A percentile compares a stretch with the other conserved stretches of the same genome.
Evolutionary conservation across 1,140 invertebrate species (phyloP).

Genomic region (Zaprionus taronus): DNA sequence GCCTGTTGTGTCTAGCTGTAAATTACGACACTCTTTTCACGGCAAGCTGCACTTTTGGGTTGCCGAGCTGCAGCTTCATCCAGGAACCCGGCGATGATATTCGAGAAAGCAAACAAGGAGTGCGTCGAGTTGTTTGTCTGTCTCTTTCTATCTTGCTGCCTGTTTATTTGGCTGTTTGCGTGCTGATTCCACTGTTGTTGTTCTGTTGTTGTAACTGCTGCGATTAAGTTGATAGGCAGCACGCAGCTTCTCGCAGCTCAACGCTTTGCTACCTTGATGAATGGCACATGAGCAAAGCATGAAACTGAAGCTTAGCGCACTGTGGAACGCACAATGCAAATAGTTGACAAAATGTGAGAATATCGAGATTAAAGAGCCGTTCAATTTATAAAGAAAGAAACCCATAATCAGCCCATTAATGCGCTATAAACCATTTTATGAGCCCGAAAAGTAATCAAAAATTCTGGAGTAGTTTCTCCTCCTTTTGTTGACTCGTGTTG

Average conservation of each 20-base stretch:
- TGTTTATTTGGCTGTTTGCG: slow-evolving; percentile 15
- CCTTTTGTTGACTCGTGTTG: background rate
- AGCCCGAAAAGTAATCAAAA: slow-evolving; percentile 2
- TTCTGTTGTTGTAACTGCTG: slow-evolving; percentile 28
- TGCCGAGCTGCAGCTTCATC: slow-evolving; percentile 24
- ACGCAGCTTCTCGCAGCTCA: slow-evolving; percentile 51
- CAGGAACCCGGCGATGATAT: background rate
- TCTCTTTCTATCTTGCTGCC: background rate
- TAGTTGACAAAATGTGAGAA: background rate
- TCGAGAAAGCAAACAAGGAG: slow-evolving; percentile 36
- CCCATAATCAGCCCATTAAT: background rate
- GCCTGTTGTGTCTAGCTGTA: slow-evolving; percentile 51
- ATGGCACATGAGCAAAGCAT: slow-evolving; percentile 43
- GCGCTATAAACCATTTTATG: background rate
- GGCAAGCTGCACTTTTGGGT: slow-evolving; percentile 73
- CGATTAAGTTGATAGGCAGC: slow-evolving; percentile 77
- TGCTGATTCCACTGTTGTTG: slow-evolving; percentile 15
- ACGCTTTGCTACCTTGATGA: slow-evolving; percentile 57
- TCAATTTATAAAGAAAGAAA: background rate
- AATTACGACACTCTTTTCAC: slow-evolving; percentile 79
- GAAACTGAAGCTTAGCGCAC: slow-evolving; percentile 21
- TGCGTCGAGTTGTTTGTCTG: slow-evolving; percentile 37
- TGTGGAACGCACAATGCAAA: slow-evolving; percentile 5
- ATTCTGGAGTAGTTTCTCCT: background rate
- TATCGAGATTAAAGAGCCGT: background rate